Base-by-base conservation (phyloP, 2,888 invertebrate species). In the Trachelus iudaicus region DNA sequence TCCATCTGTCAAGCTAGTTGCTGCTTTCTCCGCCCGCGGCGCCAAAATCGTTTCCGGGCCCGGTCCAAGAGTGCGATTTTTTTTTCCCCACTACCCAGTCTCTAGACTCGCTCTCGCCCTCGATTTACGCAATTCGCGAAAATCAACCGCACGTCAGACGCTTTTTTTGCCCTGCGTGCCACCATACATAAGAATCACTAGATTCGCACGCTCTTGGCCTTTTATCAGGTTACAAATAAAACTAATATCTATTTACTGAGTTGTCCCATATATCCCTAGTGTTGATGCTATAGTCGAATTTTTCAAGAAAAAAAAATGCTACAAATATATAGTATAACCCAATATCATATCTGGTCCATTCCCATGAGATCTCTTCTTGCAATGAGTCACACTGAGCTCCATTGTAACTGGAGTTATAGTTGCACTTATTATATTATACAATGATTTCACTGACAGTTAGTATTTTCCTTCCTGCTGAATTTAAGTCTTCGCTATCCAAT, bases 1-100 rank as follows among this genome's bases (percentile, higher is more conserved):
- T 78, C 77, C 87, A 87, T 87, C 84, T 85, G 86, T 87, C 87
- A 83, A 83, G 83, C 80, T 80, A 81, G 83, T 76, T 78, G 79
- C 69, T 83, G 80, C 90, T 90, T 90, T 90, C 90, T 87, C 89
- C 83, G 90, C 90, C 88, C 79, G 86, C 81, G 89, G 90, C 87
- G 80, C 77, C 83, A 84, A 77, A 88, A 89, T 85, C 82, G 81
- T 88, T 89, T 90, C 89, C 89, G 88, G 87, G 81, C 83, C 84
- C 80, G 74, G 77, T 75, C 76, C 81, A 74, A 23, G 74, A 37
- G 74, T 30, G 74, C 74, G 74, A 13, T 34, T 33, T 74, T 74
- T 74, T 73, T 74, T 33, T 23, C 11, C 35, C 33, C 30, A 30
- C 74, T 23, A 34, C 9, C 11, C 74, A 34, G 71, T 71, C 56